Evolutionary conservation across 2,113 vertebrate species (phyloP), one percentile per base, ranked within the genome.

Genomic region (Macquaria australasica): DNA sequence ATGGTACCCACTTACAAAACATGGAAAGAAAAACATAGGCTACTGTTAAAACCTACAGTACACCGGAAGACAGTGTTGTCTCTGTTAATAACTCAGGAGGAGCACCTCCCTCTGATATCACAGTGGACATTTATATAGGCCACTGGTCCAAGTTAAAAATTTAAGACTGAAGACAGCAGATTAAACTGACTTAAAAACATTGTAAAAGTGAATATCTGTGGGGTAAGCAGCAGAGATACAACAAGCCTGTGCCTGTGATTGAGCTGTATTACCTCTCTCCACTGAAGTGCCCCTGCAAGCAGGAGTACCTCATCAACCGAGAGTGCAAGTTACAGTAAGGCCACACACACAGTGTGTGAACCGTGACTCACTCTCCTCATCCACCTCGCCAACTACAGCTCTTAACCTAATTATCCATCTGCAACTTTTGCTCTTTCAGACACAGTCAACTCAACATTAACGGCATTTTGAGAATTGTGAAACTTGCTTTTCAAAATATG

Each of bases 151-250:
- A 55, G 6, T 60, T 77, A 11, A 14, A 11, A 7, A 58, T 43
- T 28, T 73, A 14, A 41, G 62, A 53, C 16, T 25, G 63, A 88
- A 78, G 68, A 68, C 39, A 81, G 70, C 81, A 74, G 73, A 89
- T 84, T 14, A 86, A 55, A 92, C 71, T 58, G 2, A 3, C 20
- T 55, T n/a, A 48, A 58, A 84, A 67, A 28, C 82, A 78, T 74
- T 80, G 87, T 82, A 89, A 90, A 87, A 83, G 64, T 83, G 87
- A 86, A 87, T 84, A 89, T 93, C 68, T 91, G 82, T 74, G 78
- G 50, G 79, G 56, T 53, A 64, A 80, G 79, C 50, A 55, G 75
- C 70, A 79, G 43, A 66, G 45, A 55, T 45, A 56, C 48, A 85
- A 78, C 84, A 89, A 80, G 85, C 75, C 83, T 71, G 53, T 78